These are phyloP conservation scores for Scaptomyza tumidula DNA, from an alignment of 2,888 invertebrate genomes.

Conservation along the genomic window DNA sequence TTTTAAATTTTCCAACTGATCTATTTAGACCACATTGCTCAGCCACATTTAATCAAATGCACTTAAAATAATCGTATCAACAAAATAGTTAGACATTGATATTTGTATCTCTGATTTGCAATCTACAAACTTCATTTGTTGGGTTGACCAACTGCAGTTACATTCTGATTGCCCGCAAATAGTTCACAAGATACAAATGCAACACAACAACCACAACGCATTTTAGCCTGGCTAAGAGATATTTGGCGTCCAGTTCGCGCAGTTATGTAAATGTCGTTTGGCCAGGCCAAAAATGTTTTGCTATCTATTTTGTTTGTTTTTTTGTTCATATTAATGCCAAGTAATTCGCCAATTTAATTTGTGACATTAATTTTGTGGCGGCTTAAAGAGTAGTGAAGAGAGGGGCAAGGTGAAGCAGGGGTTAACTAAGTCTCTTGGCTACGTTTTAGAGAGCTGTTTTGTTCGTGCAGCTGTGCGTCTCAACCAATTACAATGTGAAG, in stretches of 20 bases:
- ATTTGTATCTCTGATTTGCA: constrained; percentile 2
- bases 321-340: constrained; percentile 55
- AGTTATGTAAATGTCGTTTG: constrained; percentile 18
- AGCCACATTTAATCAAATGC: neutral
- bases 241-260: neutral
- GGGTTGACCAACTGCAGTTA: constrained; percentile 17
- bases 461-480: constrained; percentile 58
- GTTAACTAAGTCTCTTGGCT: constrained; percentile 19
- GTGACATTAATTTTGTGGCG: constrained; percentile 60
- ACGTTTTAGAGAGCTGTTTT: constrained; percentile 48
- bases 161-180: constrained; percentile 23
- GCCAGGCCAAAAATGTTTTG: constrained; percentile 25
- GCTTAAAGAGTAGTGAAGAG: neutral
- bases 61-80: neutral
- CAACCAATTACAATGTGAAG: constrained; percentile 68
- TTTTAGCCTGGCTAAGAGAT: constrained; percentile 5
- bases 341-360: constrained; percentile 70
- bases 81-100: neutral
- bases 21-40: neutral
- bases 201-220: neutral
- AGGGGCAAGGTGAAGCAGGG: neutral
- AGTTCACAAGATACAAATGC: constrained; percentile 13
- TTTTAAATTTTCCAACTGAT: neutral
- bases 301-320: neutral
- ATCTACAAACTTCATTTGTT: constrained; percentile 1